A percentile compares a stretch with the other conserved stretches of the same genome.
phyloP scores from a whole-genome alignment of 2,113 vertebrate species.

The Kobus ellipsiprymnus region DNA sequence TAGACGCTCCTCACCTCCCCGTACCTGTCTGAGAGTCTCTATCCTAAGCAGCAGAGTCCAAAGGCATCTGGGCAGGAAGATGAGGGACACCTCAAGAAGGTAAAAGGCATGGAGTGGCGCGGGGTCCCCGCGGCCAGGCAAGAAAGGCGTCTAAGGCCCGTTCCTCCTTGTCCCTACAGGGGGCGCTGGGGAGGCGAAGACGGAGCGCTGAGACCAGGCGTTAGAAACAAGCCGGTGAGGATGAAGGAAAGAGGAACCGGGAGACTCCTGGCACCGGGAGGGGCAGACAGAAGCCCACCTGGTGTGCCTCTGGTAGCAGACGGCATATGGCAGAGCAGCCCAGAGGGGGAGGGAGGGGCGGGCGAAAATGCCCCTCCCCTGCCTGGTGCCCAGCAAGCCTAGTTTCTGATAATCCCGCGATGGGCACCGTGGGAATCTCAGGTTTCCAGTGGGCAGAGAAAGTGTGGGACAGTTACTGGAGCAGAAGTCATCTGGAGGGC shows the following conservation, averaged over 20 bases:
- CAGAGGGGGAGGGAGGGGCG: background rate
- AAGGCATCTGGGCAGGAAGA: background rate
- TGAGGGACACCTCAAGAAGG: background rate
- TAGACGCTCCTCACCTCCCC: background rate
- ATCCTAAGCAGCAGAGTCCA: background rate
- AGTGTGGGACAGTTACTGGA: background rate
- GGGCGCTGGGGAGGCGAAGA: background rate
- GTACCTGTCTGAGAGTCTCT: background rate
- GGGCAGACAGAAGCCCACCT: background rate
- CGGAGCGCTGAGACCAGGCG: rapidly evolving
- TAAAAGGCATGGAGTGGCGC: background rate
- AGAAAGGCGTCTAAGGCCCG: background rate
- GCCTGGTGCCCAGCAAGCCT: rapidly evolving
- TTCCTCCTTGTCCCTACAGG: constrained; percentile 6
- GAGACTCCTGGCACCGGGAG: background rate
- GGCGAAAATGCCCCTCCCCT: background rate
- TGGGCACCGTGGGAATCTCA: background rate
- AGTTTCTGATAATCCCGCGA: too few species aligned
- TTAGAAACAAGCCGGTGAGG: background rate
- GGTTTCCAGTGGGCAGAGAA: background rate
- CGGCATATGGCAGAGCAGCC: background rate
- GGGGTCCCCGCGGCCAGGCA: background rate
- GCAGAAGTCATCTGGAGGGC: background rate
- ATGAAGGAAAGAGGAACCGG: rapidly evolving
- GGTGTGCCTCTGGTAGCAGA: background rate